Conservation (phyloP, 2,888 invertebrate species). For the Cephus spinipes region DNA sequence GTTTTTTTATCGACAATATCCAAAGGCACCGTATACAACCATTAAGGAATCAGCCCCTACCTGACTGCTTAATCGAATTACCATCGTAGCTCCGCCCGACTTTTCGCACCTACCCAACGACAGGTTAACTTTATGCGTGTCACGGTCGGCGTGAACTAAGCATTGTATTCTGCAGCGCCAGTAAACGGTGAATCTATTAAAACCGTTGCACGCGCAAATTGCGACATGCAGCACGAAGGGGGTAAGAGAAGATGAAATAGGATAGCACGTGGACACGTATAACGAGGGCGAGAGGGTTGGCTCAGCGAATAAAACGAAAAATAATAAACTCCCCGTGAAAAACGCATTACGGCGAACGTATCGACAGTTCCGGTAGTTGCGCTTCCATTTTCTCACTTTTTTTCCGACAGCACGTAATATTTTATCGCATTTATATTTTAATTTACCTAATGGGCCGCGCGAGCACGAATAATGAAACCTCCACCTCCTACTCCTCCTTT, state of each 20-base stretch:
- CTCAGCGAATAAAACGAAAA: background rate
- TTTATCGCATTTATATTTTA: conserved; percentile 19
- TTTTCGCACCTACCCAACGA: background rate
- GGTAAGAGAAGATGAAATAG: background rate
- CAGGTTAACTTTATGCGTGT: background rate
- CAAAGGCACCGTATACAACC: background rate
- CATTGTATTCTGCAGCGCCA: background rate
- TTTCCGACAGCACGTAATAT: background rate
- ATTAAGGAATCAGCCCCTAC: background rate
- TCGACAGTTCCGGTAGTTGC: background rate
- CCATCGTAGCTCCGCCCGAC: background rate
- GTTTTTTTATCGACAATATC: background rate
- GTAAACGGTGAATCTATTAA: background rate
- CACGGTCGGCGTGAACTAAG: background rate
- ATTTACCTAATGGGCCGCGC: conserved; percentile 20
- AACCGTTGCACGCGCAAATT: background rate
- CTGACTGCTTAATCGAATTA: background rate
- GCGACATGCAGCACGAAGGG: background rate
- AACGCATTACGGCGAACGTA: background rate
- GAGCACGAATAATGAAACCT: conserved; percentile 20
- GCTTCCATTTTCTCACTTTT: background rate
- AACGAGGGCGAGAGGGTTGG: background rate
- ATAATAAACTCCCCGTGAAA: background rate
- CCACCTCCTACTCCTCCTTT: background rate
- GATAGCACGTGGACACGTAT: background rate